Evolutionary conservation across 2,888 invertebrate genomes (phyloP).

Genomic region (Hipparchia sbordonii): DNA sequence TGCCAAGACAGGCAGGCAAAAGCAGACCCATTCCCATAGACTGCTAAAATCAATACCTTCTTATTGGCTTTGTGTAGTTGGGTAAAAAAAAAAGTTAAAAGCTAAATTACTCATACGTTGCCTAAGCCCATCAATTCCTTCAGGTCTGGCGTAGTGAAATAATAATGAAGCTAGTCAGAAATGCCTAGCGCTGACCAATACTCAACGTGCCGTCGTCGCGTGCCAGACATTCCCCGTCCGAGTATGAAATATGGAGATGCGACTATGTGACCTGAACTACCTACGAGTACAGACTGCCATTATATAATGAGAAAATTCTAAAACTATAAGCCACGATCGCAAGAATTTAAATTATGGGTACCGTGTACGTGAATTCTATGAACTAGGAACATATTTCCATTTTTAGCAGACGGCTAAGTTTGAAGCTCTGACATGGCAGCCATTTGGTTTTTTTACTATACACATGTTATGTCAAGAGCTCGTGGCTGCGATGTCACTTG

Average conservation of each 20-base stretch:
- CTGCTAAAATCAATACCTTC: too few species aligned
- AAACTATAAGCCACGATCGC: conserved; percentile 48
- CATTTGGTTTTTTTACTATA: not conserved
- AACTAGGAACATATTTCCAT: not conserved
- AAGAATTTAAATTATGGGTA: conserved; percentile 24
- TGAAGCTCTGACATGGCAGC: too few species aligned
- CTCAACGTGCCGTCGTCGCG: conserved; percentile 55
- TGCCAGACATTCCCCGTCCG: conserved; percentile 59
- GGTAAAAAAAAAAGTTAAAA: not conserved
- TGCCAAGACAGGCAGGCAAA: too few species aligned
- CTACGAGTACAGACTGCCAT: conserved; percentile 39
- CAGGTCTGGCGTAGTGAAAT: conserved; percentile 52
- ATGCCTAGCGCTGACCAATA: conserved; percentile 64
- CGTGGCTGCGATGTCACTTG: too few species aligned
- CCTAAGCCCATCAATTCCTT: conserved; percentile 32
- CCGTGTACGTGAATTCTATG: conserved; percentile 4
- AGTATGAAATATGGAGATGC: conserved; percentile 68
- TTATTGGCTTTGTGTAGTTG: not conserved
- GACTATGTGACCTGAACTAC: conserved; percentile 51
- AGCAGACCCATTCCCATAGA: too few species aligned
- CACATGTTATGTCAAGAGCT: too few species aligned
- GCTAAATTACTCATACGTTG: conserved; percentile 30
- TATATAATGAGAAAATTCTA: conserved; percentile 55
- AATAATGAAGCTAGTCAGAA: conserved; percentile 67
- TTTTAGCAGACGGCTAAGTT: too few species aligned